Conservation (phyloP, 1,140 invertebrate species). For the Macrosteles quadrilineatus region DNA sequence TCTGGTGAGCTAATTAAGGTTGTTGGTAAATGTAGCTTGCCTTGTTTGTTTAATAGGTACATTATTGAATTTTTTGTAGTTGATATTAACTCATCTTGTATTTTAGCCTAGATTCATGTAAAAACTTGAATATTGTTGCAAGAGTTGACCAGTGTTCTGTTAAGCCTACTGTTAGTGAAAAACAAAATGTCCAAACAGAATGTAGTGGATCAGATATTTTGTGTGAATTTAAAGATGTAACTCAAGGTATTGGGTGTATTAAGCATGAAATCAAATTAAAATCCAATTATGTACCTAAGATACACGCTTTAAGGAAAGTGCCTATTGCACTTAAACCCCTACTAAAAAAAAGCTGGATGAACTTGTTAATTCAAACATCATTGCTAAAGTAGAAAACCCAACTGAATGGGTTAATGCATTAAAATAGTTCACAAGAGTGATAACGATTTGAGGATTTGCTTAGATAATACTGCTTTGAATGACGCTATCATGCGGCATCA, state of each 20-base stretch:
- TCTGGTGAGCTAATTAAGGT: not conserved
- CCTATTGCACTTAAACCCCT: not conserved
- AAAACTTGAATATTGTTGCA: not conserved
- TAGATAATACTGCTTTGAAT: not conserved
- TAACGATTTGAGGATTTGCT: not conserved
- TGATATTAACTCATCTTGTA: not conserved
- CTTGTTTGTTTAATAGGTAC: not conserved
- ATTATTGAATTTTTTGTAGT: not conserved
- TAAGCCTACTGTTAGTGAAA: not conserved
- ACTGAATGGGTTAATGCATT: not conserved
- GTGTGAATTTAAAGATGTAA: not conserved
- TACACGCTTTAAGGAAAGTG: not conserved
- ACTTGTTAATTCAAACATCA: not conserved
- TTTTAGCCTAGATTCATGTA: slow-evolving; percentile 5
- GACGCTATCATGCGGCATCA: not conserved
- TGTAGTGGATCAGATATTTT: not conserved
- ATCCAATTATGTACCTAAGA: not conserved
- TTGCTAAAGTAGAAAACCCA: not conserved
- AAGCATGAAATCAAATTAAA: not conserved
- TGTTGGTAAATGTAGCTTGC: not conserved
- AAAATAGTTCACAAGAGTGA: not conserved
- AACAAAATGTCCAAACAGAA: not conserved
- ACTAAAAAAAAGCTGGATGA: not conserved
- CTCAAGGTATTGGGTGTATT: slow-evolving; percentile 8
- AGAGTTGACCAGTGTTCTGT: not conserved